These are phyloP conservation scores for Python bivittatus DNA, from an alignment of 2,113 vertebrate genomes.

Conservation along the genomic window DNA sequence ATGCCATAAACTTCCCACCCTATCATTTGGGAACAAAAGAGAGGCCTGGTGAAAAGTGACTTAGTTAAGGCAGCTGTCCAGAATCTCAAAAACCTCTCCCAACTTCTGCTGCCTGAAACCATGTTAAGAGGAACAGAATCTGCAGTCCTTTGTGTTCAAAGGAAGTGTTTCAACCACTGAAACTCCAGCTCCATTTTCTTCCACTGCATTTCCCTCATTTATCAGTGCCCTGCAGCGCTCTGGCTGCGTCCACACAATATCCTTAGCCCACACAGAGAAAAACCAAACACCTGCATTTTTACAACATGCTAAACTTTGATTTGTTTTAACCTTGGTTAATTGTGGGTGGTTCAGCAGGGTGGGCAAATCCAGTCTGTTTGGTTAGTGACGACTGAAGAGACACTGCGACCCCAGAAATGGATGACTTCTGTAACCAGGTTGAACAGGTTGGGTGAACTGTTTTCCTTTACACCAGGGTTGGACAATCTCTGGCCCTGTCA, in stretches of 20 bases:
- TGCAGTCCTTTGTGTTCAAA: not conserved
- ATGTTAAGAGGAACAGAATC: not conserved
- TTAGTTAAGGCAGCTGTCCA: not conserved
- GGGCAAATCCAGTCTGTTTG: no score
- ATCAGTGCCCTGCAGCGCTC: not conserved
- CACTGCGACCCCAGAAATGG: no score
- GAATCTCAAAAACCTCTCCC: not conserved
- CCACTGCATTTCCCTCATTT: no score
- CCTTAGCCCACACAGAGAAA: no score
- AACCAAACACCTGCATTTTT: no score
- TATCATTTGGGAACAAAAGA: not conserved
- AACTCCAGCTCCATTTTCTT: not conserved
- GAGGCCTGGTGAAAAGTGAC: not conserved
- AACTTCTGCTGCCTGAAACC: not conserved
- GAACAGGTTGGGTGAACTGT: no score
- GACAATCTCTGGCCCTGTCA: not conserved
- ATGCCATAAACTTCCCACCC: not conserved
- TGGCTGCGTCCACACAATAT: no score
- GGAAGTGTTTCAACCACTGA: not conserved
- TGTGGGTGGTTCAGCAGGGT: no score
- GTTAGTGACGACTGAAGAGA: no score
- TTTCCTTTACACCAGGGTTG: not conserved
- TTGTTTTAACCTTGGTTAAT: no score
- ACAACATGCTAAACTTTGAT: no score
- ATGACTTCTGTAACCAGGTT: no score